A percentile compares a stretch with the other conserved stretches of the same genome.
Evolutionary conservation across 1,140 invertebrate species (phyloP).

Genomic region (Oncopodura yosiiana): DNA sequence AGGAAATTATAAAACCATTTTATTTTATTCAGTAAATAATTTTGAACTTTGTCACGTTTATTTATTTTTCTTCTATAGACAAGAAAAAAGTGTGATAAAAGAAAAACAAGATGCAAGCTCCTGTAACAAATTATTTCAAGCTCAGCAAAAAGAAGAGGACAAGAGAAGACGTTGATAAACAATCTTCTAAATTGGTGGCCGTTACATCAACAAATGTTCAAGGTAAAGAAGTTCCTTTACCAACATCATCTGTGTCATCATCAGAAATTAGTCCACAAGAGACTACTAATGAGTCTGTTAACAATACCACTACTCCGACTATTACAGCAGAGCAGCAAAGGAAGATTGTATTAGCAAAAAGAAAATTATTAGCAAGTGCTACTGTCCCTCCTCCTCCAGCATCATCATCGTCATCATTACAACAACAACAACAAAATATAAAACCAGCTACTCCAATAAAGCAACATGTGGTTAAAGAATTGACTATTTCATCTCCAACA

Average conservation of each 20-base stretch:
- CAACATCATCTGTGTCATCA: neutral
- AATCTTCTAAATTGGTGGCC: constrained; percentile 9
- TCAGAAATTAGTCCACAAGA: neutral
- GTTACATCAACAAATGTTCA: neutral
- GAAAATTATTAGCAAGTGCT: too few species aligned
- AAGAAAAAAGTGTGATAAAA: neutral
- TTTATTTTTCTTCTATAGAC: neutral
- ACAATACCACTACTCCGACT: too few species aligned
- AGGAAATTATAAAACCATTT: neutral
- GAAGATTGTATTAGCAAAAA: too few species aligned
- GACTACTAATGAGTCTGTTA: too few species aligned
- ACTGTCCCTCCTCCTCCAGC: too few species aligned
- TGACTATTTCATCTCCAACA: too few species aligned
- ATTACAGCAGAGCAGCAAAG: too few species aligned
- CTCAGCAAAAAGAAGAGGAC: constrained; percentile 11
- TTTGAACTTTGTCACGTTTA: neutral
- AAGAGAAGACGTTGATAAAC: neutral
- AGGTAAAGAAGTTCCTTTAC: neutral
- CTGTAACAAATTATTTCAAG: constrained; percentile 21
- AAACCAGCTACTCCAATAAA: too few species aligned
- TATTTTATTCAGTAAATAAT: neutral
- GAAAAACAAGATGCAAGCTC: constrained; percentile 20
- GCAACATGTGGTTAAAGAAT: too few species aligned
- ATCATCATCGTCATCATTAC: too few species aligned
- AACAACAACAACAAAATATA: too few species aligned